These are phyloP conservation scores for Poecilobothrus nobilitatus DNA, from an alignment of 2,888 invertebrate species.

Conservation along the genomic window DNA sequence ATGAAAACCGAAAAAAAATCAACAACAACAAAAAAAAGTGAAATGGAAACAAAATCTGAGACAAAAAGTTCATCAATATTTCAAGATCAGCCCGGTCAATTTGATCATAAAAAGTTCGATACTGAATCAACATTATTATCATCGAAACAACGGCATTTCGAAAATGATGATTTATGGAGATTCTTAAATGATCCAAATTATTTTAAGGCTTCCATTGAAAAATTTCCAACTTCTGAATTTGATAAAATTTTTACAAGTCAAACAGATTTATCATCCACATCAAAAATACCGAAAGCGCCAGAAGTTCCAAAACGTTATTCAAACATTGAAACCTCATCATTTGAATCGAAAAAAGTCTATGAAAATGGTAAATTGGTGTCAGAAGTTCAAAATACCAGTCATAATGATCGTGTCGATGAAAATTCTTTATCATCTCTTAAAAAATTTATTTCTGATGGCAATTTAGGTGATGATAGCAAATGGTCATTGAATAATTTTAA, in stretches of 20 bases:
- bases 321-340: slow-evolving; percentile 39
- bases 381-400: slow-evolving; percentile 33
- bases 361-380: slow-evolving; percentile 41
- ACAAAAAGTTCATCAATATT: slow-evolving; percentile 22
- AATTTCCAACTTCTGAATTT: slow-evolving; percentile 32
- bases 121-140: slow-evolving; percentile 15
- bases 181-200: background rate
- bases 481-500: slow-evolving; percentile 11
- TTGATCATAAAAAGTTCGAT: slow-evolving; percentile 17
- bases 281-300: background rate
- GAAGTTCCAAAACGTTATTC: slow-evolving; percentile 34
- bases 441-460: slow-evolving; percentile 15
- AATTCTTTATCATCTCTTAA: slow-evolving; percentile 17
- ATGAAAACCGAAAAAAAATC: slow-evolving; percentile 40
- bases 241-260: slow-evolving; percentile 32
- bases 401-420: slow-evolving; percentile 28
- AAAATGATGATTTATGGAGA: background rate
- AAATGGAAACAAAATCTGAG: slow-evolving; percentile 20
- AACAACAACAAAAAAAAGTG: slow-evolving; percentile 31
- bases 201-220: slow-evolving; percentile 10
- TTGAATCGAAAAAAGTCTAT: slow-evolving; percentile 35
- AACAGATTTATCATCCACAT: background rate
- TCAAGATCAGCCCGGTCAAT: slow-evolving; percentile 19
- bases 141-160: background rate
- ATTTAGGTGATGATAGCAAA: slow-evolving; percentile 7